Evolutionary conservation across 2,888 invertebrate species (phyloP).

Genomic region (Nymphalis urticae): DNA sequence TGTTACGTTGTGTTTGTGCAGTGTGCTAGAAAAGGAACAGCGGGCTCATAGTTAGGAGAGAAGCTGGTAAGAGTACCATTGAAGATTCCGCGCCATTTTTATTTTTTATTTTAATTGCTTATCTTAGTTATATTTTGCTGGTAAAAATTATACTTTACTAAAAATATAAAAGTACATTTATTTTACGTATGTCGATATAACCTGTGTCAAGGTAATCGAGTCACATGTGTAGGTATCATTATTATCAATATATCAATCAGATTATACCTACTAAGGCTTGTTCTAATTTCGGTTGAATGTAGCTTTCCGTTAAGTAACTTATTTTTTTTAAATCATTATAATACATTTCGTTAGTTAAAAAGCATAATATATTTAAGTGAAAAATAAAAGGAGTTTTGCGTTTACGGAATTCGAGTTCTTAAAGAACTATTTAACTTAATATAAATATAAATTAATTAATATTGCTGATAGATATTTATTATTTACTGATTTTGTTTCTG

Average conservation of each 20-base stretch:
- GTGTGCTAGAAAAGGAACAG: slow-evolving; percentile 40
- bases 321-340: not conserved
- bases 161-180: not conserved
- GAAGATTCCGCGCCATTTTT: slow-evolving; percentile 10
- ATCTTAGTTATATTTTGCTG: slow-evolving; percentile 2
- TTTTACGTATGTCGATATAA: not conserved
- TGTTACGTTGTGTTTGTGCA: slow-evolving; percentile 47
- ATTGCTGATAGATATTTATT: too few relatives aligned
- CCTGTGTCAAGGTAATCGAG: slow-evolving; percentile 25
- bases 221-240: slow-evolving; percentile 14
- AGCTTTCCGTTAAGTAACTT: not conserved
- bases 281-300: slow-evolving; percentile 17
- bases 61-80: slow-evolving; percentile 39
- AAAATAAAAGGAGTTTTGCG: too few relatives aligned
- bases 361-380: too few relatives aligned
- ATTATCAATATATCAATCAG: slow-evolving; percentile 22
- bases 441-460: too few relatives aligned
- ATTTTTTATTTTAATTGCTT: slow-evolving; percentile 5
- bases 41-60: slow-evolving; percentile 16
- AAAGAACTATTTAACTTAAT: too few relatives aligned
- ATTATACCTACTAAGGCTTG: slow-evolving; percentile 16
- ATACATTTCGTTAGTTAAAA: too few relatives aligned
- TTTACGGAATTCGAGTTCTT: too few relatives aligned
- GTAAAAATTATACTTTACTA: not conserved
- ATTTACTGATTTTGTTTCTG: too few relatives aligned